Conservation (phyloP, 2,888 invertebrate genomes). For the Aporophyla nigra region DNA sequence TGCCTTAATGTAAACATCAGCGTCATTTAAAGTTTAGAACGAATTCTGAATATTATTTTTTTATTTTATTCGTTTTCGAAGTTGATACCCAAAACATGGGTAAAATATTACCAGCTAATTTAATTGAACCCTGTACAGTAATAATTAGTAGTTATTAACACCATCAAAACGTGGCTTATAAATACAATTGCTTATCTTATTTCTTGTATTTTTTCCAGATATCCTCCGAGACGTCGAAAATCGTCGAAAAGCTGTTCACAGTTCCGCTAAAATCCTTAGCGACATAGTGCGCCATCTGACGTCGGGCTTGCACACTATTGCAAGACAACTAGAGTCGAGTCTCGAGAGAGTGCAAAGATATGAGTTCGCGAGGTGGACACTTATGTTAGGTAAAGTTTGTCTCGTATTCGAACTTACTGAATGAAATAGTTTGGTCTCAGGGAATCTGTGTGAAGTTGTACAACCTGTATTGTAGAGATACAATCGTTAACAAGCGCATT, state of each 20-base stretch:
- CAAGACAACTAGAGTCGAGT: conserved; percentile 83
- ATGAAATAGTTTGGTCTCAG: conserved; percentile 6
- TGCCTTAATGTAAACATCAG: no score
- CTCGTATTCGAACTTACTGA: conserved; percentile 21
- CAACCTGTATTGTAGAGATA: not conserved
- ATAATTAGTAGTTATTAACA: not conserved
- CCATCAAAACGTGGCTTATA: not conserved
- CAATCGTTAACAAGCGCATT: not conserved
- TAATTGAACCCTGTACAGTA: no score
- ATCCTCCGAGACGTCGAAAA: conserved; percentile 91
- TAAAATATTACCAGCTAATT: no score
- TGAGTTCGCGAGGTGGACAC: conserved; percentile 92
- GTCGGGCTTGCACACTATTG: conserved; percentile 81
- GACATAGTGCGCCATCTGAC: conserved; percentile 91
- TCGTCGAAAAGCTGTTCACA: conserved; percentile 90
- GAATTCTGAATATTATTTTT: no score
- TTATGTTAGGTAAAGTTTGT: conserved; percentile 90
- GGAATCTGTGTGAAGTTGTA: not conserved
- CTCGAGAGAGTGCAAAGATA: conserved; percentile 89
- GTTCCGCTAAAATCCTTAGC: conserved; percentile 91
- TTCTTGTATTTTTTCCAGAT: conserved; percentile 81
- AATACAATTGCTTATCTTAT: not conserved
- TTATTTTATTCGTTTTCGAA: no score
- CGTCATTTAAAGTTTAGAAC: no score
- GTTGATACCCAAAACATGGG: no score